phyloP scores from a whole-genome alignment of 2,797 vertebrate genomes.

The Mormyrops attenuatus region DNA sequence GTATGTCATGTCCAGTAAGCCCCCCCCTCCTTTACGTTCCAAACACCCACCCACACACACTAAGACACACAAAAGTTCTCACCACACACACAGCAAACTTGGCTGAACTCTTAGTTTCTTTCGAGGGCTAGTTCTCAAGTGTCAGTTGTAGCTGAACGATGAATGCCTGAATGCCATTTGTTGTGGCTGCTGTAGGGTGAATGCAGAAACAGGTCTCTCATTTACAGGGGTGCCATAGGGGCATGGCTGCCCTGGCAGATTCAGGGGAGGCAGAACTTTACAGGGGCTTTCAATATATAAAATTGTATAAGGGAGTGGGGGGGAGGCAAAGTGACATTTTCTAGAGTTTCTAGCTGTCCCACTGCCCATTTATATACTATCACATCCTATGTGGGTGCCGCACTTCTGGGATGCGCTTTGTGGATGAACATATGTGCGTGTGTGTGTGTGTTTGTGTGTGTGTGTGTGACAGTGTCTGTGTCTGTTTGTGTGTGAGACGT shows the following conservation, averaged over 20 bases:
- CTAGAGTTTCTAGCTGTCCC: neutral
- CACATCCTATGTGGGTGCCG: neutral
- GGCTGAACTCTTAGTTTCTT: neutral
- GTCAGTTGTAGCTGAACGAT: neutral
- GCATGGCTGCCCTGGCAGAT: neutral
- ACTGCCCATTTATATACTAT: neutral
- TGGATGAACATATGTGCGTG: neutral
- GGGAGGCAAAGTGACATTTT: neutral
- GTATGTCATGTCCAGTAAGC: neutral
- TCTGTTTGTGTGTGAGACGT: neutral
- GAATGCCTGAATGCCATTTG: constrained; percentile 12
- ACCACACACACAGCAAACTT: neutral
- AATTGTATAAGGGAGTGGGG: neutral
- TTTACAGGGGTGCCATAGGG: neutral
- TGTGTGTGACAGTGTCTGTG: neutral
- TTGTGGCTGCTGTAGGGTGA: neutral
- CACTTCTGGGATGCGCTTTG: neutral
- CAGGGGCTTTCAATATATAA: neutral
- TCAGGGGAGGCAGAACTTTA: neutral
- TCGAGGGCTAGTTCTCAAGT: neutral
- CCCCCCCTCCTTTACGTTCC: neutral
- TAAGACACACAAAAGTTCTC: neutral
- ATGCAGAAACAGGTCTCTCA: neutral
- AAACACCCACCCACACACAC: neutral
- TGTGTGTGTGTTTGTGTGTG: neutral